Evolutionary conservation across 1,140 invertebrate genomes (phyloP), one percentile per base, ranked within the genome.

Genomic region (Chymomyza costata): DNA sequence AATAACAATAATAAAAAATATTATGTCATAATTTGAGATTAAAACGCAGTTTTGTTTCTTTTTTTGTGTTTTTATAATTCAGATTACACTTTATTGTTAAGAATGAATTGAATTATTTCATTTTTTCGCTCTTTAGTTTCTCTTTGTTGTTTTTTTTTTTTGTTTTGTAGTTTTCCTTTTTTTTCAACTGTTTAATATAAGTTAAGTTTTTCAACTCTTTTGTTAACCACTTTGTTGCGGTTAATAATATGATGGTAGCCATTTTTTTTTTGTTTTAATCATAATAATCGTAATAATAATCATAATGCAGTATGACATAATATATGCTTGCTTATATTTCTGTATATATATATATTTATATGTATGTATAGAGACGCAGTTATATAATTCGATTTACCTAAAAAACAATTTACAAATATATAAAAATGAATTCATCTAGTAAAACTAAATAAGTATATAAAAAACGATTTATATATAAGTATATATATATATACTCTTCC

Each of bases 41-140:
- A n/a, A n/a, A n/a, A n/a, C n/a, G n/a, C n/a, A n/a, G n/a, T n/a
- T n/a, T n/a, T n/a, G n/a, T n/a, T n/a, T n/a, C n/a, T n/a, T n/a
- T n/a, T n/a, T n/a, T n/a, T n/a, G n/a, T n/a, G n/a, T n/a, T 13
- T 28, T 43, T 82, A 82, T 82, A 82, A 82, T 82, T 82, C 78
- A 82, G 78, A 82, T 80, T 82, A 82, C 71, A 82, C 54, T 82
- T 80, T 80, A 80, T 80, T 82, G 58, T 82, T 82, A 82, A 82
- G 78, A 82, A 82, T 82, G 78, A 78, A 82, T 82, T 82, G 78
- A 82, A 82, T 82, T 80, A 81, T 59, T 80, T 65, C 18, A 51
- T 37, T 18, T 51, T 54, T 53, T 63, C 57, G 59, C 58, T 50
- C 21, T 41, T 41, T 52, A 3, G 2, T 10, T 16, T 39, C 3